These are phyloP conservation scores for Augiades crinisus DNA, from an alignment of 2,888 invertebrate species.

Conservation along the genomic window DNA sequence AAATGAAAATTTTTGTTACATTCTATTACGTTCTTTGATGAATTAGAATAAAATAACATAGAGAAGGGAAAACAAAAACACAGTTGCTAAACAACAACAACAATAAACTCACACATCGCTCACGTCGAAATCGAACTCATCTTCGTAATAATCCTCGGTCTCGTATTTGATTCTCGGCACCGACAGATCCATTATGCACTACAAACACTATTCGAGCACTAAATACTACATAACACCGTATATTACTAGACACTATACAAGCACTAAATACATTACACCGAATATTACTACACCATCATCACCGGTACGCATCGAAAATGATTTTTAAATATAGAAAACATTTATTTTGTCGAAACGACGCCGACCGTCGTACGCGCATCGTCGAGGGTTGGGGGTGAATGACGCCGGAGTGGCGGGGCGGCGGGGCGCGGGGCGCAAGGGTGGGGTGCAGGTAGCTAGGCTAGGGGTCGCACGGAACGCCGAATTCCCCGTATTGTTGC, in stretches of 20 bases:
- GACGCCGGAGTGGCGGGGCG: conserved; percentile 40
- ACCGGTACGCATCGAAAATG: conserved; percentile 30
- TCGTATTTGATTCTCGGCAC: conserved; percentile 62
- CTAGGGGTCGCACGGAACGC: conserved; percentile 50
- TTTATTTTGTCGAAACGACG: conserved; percentile 17
- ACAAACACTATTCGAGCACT: conserved; percentile 24
- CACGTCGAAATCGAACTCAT: conserved; percentile 55
- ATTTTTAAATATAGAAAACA: conserved; percentile 32
- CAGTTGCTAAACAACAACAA: background rate
- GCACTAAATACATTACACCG: conserved; percentile 35
- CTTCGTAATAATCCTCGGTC: conserved; percentile 49
- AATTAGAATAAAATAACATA: too few relatives aligned
- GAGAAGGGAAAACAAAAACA: too few relatives aligned
- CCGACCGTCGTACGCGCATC: conserved; percentile 54
- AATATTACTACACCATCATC: conserved; percentile 32
- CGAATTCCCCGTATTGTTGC: conserved; percentile 57
- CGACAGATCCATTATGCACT: conserved; percentile 63
- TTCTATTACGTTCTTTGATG: too few relatives aligned
- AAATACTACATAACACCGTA: conserved; percentile 16
- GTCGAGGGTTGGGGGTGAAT: conserved; percentile 55
- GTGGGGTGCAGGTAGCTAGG: conserved; percentile 58
- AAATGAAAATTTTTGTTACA: too few relatives aligned
- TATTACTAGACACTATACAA: background rate
- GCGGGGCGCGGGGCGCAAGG: conserved; percentile 27
- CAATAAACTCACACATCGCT: conserved; percentile 38